Conservation (phyloP, 2,888 invertebrate species). For the Pheosia gnoma region DNA sequence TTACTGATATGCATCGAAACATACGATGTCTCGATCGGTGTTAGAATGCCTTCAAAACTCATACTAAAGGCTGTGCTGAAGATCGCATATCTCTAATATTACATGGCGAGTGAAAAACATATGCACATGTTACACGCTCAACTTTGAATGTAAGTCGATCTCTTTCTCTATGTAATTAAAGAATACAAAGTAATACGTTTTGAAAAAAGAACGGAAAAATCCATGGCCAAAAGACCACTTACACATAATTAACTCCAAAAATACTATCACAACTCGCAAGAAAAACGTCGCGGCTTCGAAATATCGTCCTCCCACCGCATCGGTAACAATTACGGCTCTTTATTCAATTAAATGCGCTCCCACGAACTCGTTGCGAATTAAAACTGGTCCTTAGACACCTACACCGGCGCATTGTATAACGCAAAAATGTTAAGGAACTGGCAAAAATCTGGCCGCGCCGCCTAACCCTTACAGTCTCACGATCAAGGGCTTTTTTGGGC, state of each 20-base stretch:
- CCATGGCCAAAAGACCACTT: background rate
- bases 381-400: slow-evolving; percentile 7
- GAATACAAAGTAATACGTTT: too few species aligned
- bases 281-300: background rate
- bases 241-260: background rate
- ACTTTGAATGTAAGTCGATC: too few species aligned
- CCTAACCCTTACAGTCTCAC: slow-evolving; percentile 48
- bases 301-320: slow-evolving; percentile 2
- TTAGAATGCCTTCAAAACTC: too few species aligned
- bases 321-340: slow-evolving; percentile 4
- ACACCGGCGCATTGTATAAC: slow-evolving; percentile 18
- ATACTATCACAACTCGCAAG: background rate
- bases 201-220: background rate
- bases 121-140: too few species aligned
- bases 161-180: too few species aligned
- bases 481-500: slow-evolving; percentile 72
- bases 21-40: too few species aligned
- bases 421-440: slow-evolving; percentile 50
- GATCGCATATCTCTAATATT: too few species aligned
- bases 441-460: slow-evolving; percentile 45
- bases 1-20: too few species aligned
- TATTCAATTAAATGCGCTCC: slow-evolving; percentile 6
- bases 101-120: too few species aligned
- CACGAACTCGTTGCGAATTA: slow-evolving; percentile 3
- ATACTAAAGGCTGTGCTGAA: too few species aligned